Evolutionary conservation across 2,113 vertebrate species (phyloP).

Genomic region (Zosterops hypoxanthus): DNA sequence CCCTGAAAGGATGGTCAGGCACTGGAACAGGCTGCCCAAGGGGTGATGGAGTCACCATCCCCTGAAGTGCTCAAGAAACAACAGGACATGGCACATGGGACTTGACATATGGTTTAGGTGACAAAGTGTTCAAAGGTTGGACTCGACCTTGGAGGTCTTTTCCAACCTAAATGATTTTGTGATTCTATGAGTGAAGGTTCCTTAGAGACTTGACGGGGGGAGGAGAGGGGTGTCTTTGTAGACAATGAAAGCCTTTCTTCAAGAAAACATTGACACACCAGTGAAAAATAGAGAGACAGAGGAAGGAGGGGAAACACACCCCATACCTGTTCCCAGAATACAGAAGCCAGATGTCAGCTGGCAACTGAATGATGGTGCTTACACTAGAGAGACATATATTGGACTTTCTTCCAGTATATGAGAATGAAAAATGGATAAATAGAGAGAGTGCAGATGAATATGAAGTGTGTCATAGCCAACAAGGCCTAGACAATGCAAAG

Average conservation of each 20-base stretch:
- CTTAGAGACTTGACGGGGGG: background rate
- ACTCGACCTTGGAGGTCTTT: background rate
- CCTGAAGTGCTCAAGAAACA: background rate
- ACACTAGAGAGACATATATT: background rate
- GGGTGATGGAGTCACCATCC: background rate
- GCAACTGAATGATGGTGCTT: background rate
- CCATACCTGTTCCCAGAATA: background rate
- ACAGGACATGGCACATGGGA: background rate
- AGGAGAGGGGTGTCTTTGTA: background rate
- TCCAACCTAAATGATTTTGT: background rate
- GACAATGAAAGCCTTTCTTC: background rate
- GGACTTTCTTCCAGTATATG: background rate
- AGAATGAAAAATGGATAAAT: background rate
- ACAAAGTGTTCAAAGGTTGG: background rate
- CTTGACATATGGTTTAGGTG: background rate
- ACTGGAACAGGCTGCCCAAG: background rate
- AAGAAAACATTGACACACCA: background rate
- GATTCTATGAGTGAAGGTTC: background rate
- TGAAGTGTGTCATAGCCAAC: background rate
- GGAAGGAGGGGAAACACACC: background rate
- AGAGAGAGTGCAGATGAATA: background rate
- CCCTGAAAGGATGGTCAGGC: background rate
- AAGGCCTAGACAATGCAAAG: background rate
- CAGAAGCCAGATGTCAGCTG: background rate
- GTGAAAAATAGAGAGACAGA: background rate